Evolutionary conservation across 2,888 invertebrate genomes (phyloP), one percentile per base, ranked within the genome.

Genomic region (Syrista parreyssii): DNA sequence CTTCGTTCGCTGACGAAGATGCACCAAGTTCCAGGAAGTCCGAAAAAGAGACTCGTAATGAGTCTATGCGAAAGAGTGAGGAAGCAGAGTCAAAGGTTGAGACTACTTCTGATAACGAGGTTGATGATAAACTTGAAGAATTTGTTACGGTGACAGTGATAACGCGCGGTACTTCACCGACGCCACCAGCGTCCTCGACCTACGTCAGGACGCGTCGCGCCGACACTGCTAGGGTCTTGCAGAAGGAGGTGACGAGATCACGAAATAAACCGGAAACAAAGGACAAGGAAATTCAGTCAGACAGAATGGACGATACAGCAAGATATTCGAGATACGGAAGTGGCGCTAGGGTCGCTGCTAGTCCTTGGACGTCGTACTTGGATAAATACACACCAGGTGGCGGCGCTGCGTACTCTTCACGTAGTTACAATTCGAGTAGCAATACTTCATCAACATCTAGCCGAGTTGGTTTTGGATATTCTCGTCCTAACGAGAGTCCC

Each of bases 131-230:
- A 23, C 76, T 77, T 11, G 78, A 82, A 11, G 77, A 77, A 31
- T 31, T 91, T 79, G 89, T 93, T 69, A 92, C 94, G 4, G 89
- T 97, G 4, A 93, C 93, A 6, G 94, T 96, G 75, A 93, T 96
- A 4, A 96, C 96, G 0, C 93, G 97, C 79, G 95, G 95, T 36
- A 97, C 97, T 0, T 97, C 97, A 31, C 97, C 97, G 0, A 96
- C 95, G 0, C 95, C 95, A 4, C 94, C 95, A 1, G 94, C 94
- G 0, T 93, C 94, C 0, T 92, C 92, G 23, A 90, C 91, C 0
- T 95, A 94, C 82, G 92, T 95, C 12, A 92, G 96, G 82, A 94
- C 93, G 34, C 93, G 95, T 84, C 93, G 96, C 88, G 94, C 94
- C 0, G 96, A 96, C 84, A 93, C 95, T 87, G 95, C 96, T 11